Percentiles rank a stretch among this genome's conserved stretches.
These are phyloP conservation scores for Henricia sp. DNA, from an alignment of 53 echinoderm and acorn worm species.

Conservation along the genomic window DNA sequence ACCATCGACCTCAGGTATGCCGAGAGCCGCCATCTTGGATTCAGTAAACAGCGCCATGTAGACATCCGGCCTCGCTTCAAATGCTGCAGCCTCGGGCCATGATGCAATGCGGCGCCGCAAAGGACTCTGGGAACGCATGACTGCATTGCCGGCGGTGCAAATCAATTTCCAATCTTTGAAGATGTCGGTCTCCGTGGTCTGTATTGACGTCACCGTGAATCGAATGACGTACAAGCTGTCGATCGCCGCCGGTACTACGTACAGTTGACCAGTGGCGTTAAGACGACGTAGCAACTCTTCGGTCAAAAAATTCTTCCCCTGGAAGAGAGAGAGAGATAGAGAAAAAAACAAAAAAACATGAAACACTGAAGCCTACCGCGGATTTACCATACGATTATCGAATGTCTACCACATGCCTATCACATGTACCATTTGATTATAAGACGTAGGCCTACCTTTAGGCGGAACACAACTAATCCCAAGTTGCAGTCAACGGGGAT, in stretches of 20 bases:
- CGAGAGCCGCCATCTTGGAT: slow-evolving; percentile 49
- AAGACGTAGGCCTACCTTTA: slow-evolving; percentile 68
- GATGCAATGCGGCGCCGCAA: slow-evolving; percentile 78
- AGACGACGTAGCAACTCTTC: slow-evolving; percentile 85
- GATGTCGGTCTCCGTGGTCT: slow-evolving; percentile 90
- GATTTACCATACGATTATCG: too few species aligned
- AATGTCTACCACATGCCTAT: too few species aligned
- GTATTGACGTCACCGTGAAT: slow-evolving; percentile 92
- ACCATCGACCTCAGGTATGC: slow-evolving; percentile 35
- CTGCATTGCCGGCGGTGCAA: slow-evolving; percentile 70
- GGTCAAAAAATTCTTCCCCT: slow-evolving; percentile 89
- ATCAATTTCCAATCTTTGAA: slow-evolving; percentile 90
- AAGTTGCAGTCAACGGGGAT: slow-evolving; percentile 83
- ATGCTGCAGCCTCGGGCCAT: slow-evolving; percentile 79
- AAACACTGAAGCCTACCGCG: too few species aligned
- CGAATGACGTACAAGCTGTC: slow-evolving; percentile 89
- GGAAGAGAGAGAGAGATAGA: not conserved
- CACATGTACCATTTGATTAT: not conserved
- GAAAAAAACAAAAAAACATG: not conserved
- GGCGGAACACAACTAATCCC: slow-evolving; percentile 85
- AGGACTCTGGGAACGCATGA: slow-evolving; percentile 70
- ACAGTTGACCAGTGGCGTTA: slow-evolving; percentile 84
- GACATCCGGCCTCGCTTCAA: slow-evolving; percentile 58
- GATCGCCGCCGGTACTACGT: slow-evolving; percentile 93
- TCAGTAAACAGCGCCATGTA: slow-evolving; percentile 59